Evolutionary conservation across 2,888 invertebrate species (phyloP).

Genomic region (Adelognathus sp.): DNA sequence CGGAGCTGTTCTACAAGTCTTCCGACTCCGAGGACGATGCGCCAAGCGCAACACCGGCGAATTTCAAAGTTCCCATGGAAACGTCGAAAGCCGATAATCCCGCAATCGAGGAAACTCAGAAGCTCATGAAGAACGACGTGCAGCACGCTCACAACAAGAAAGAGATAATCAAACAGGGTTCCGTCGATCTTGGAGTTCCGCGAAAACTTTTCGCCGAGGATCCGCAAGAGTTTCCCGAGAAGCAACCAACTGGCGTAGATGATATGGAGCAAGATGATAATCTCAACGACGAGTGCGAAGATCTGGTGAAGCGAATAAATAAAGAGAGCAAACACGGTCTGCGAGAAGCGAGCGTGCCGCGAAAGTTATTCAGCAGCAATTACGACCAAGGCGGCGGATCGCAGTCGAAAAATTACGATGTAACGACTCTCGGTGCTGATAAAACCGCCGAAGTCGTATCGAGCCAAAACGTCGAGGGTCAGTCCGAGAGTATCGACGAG

Average conservation of each 20-base stretch:
- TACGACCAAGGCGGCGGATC: constrained; percentile 48
- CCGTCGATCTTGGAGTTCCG: constrained; percentile 61
- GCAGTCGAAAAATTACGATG: constrained; percentile 29
- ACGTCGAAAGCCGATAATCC: background rate
- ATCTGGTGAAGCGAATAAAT: constrained; percentile 25
- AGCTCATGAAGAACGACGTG: constrained; percentile 41
- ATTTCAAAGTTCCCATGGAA: background rate
- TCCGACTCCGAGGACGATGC: constrained; percentile 82
- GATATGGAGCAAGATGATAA: background rate
- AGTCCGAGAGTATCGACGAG: constrained; percentile 23
- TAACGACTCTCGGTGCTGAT: background rate
- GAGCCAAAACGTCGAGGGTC: background rate
- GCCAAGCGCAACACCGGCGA: background rate
- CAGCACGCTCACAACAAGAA: constrained; percentile 61
- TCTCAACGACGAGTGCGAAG: background rate
- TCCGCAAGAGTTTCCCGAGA: background rate
- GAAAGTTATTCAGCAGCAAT: constrained; percentile 60
- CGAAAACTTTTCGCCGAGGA: constrained; percentile 65
- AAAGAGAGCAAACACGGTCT: constrained; percentile 56
- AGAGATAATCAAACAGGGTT: constrained; percentile 62
- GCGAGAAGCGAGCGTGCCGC: constrained; percentile 47
- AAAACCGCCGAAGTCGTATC: constrained; percentile 20
- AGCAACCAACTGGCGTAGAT: background rate
- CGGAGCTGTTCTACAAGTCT: constrained; percentile 89
- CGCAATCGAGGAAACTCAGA: constrained; percentile 57